Evolutionary conservation across 2,113 vertebrate genomes (phyloP).

Genomic region (Misgurnus mizolepis): DNA sequence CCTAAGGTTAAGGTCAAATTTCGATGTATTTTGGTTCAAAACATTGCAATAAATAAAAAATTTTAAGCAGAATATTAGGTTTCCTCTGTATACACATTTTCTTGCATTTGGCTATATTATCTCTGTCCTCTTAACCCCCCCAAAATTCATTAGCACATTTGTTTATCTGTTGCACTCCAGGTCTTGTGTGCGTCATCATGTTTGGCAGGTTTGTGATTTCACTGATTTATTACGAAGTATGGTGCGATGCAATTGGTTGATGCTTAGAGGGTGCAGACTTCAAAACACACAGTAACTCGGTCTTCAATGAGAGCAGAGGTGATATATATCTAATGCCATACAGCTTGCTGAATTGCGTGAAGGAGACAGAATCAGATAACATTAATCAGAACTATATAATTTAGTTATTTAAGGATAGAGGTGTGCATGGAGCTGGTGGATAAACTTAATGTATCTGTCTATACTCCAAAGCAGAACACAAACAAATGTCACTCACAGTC

Average conservation of each 20-base stretch:
- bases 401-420: background rate
- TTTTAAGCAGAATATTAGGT: no score
- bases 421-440: no score
- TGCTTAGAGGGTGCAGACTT: background rate
- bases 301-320: constrained; percentile 8
- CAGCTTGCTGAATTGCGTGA: constrained; percentile 38
- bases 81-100: no score
- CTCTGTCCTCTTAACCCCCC: no score
- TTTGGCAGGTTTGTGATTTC: constrained; percentile 19
- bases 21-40: no score
- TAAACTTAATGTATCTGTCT: background rate
- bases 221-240: constrained; percentile 2
- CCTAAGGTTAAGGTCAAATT: no score
- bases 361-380: constrained; percentile 10
- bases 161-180: background rate
- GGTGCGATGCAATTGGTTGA: background rate
- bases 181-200: background rate
- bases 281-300: background rate
- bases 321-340: constrained; percentile 28
- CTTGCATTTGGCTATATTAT: no score
- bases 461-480: background rate
- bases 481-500: background rate
- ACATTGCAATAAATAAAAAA: no score
- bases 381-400: constrained; percentile 34
- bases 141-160: background rate